Evolutionary conservation across 2,888 invertebrate species (phyloP), one percentile per base, ranked within the genome.

Genomic region (Cremastinae sp.): DNA sequence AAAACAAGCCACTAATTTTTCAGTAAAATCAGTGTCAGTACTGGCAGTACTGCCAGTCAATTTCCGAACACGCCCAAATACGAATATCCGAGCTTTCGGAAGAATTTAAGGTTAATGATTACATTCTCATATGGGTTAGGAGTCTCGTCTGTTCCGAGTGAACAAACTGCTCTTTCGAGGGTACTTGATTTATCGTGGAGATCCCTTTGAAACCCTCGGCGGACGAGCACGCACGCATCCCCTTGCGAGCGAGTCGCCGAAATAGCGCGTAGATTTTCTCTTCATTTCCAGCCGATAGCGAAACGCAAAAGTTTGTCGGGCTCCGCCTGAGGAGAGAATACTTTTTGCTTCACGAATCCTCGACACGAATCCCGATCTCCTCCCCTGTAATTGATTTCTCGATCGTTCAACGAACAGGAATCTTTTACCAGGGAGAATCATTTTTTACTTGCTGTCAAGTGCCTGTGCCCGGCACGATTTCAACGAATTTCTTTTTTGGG

Each of bases 181-280:
- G 18, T 61, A 28, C 58, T 53, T 66, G 66, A 73, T 66, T 73
- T 53, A 73, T 59, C 20, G n/a, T n/a, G 58, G 22, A 14, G n/a
- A 64, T 28, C 47, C 53, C 47, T 74, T 55, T 49, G 61, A 35
- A 14, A 53, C 28, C 55, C 20, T 28, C 35, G n/a, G 56, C 12
- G n/a, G 39, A 49, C 49, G n/a, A 35, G n/a, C 14, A 73, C 66
- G 18, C 66, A 59, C 53, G 16, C 45, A 22, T 16, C 37, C 37
- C 18, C 39, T 18, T 20, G 14, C 53, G 22, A 61, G 55, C 53
- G 59, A 12, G 37, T 2, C 1, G 41, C 9, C 16, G 35, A 35
- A 55, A 9, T 18, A 16, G 8, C n/a, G 45, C 12, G 55, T 37
- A 39, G 55, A 22, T 14, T 73, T 51, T 66, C 59, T 66, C 73